Percentiles rank a stretch among this genome's conserved stretches.
phyloP scores from a whole-genome alignment of 92 coral and sea anemone genomes.

The Isaurus tuberculatus region DNA sequence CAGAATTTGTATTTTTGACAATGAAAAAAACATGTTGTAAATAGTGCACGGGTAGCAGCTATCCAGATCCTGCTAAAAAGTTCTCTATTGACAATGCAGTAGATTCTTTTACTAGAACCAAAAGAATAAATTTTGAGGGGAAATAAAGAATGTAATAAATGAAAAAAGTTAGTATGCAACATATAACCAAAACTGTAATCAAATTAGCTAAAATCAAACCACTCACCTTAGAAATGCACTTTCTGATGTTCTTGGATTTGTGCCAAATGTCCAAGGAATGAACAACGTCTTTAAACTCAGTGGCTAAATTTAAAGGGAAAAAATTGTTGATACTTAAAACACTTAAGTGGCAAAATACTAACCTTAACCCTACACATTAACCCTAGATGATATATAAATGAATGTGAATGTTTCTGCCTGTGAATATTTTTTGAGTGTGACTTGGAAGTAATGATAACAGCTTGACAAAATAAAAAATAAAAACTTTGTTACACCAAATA shows the following conservation, averaged over 20 bases:
- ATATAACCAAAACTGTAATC: background rate
- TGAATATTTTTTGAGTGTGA: background rate
- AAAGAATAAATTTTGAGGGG: background rate
- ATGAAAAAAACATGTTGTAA: background rate
- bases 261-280: constrained; percentile 43
- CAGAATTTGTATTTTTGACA: background rate
- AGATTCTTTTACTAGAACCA: background rate
- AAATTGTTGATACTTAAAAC: background rate
- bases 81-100: background rate
- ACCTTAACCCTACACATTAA: background rate
- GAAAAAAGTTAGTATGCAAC: background rate
- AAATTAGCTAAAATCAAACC: background rate
- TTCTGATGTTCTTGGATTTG: constrained; percentile 40
- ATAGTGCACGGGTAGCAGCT: background rate
- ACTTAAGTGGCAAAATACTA: background rate
- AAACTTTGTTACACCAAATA: background rate
- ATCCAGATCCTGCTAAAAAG: background rate
- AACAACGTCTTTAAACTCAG: constrained; percentile 24
- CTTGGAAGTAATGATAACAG: background rate
- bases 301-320: background rate
- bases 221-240: constrained; percentile 29
- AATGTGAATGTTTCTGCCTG: too few relatives aligned
- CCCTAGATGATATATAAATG: too few relatives aligned
- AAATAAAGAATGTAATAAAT: background rate
- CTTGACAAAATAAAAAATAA: background rate